Evolutionary conservation across 2,888 invertebrate species (phyloP), one percentile per base, ranked within the genome.

Genomic region (Drosophila kanekoi): DNA sequence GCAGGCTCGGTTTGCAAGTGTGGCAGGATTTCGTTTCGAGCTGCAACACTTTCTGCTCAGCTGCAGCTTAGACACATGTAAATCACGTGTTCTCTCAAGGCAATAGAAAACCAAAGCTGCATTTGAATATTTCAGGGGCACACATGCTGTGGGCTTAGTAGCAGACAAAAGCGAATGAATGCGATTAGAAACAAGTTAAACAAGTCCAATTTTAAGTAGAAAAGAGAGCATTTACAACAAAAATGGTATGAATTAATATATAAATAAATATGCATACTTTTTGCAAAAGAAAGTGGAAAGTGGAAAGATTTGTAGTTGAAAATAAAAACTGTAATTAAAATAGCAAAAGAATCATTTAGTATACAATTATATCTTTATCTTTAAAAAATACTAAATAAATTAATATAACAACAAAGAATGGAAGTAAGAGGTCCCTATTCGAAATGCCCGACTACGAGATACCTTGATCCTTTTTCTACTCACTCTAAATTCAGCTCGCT

Each of bases 11-110:
- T 14, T 18, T 40, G 53, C 45, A 37, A 53, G 57, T 56, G 56
- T 43, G 23, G 63, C 23, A 13, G 74, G 67, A 57, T 78, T 67
- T 67, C 11, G 13, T 59, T 38, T 1, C 32, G 8, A 8, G 48
- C 14, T 40, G 53, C 49, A 53, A 11, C 54, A 35, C 38, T 45
- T 41, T 4, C 23, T 38, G 71, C 56, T 52, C 48, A 62, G 48
- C 45, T 45, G 47, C 62, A 49, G 69, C 65, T 66, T 67, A 65
- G 72, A 67, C 79, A 72, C 63, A 74, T 81, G 85, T 74, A 81
- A 87, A 72, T 84, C 87, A 87, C 79, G 41, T 61, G 54, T 53
- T 52, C 18, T 41, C 59, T 57, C 65, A 18, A 37, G 75, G 14
- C 33, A 33, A 37, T 43, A 14, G 51, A 43, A 28, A 20, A 47